A percentile compares a stretch with the other conserved stretches of the same genome.
Evolutionary conservation across 2,797 vertebrate species (phyloP).

Genomic region (Antrozous pallidus): DNA sequence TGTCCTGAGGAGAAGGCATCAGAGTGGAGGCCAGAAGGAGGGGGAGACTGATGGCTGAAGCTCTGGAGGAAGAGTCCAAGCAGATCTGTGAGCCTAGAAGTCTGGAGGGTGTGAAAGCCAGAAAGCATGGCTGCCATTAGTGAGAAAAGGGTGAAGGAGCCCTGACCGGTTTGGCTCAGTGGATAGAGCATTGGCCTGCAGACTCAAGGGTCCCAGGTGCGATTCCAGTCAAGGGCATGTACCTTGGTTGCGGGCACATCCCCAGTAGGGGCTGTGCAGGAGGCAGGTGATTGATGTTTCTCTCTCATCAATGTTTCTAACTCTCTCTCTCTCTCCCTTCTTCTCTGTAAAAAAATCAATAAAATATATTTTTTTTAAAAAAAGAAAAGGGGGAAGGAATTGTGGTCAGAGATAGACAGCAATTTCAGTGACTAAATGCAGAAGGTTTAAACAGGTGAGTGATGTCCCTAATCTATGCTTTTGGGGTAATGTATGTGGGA

Average conservation of each 20-base stretch:
- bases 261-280: no score
- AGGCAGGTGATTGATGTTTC: no score
- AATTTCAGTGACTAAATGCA: not conserved
- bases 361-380: no score
- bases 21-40: not conserved
- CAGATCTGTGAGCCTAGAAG: not conserved
- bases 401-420: not conserved
- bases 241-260: no score
- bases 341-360: no score
- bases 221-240: no score
- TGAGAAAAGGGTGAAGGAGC: no score
- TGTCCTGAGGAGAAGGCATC: not conserved
- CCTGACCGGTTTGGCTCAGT: no score
- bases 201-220: no score
- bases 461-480: not conserved
- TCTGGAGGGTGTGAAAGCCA: not conserved
- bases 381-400: not conserved
- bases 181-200: no score
- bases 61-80: not conserved
- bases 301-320: no score
- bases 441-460: not conserved
- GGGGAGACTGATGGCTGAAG: not conserved
- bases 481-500: not conserved
- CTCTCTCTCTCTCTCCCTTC: no score
- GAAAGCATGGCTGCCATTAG: not conserved